Base-by-base conservation (phyloP, 1,140 invertebrate species). In the Macrocentrus cingulum region DNA sequence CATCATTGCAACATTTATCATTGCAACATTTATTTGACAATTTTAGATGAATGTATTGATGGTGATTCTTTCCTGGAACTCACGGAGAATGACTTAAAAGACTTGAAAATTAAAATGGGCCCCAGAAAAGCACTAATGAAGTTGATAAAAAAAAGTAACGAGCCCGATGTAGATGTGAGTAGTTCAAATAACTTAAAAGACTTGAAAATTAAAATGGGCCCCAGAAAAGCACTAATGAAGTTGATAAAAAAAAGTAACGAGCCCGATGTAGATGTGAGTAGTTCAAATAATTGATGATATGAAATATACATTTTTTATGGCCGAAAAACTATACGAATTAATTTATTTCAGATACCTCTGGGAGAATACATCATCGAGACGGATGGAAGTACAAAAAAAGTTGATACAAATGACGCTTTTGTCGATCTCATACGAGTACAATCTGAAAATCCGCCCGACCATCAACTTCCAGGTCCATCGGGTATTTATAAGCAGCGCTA, bases 181-280 rank as follows among this genome's bases (percentile, higher is more conserved):
- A n/a, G n/a, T n/a, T n/a, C n/a, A n/a, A 34, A 54, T 48, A 32
- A 62, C 52, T 25, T 62, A 2, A 36, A 15, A 18, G 9, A 25
- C 7, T 15, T 62, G 36, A 46, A 49, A 37, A 25, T 62, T 25
- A 62, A 62, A 48, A 62, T 61, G 60, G 60, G 50, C 45, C 60
- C 55, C 6, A 34, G 23, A 29, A 58, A 58, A 53, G 9, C 11
- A 9, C 6, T 46, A 18, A 45, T 54, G 25, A 41, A 39, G 37
- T 53, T 22, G 1, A 53, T 53, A 2, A 20, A 9, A 29, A 9
- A 29, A 29, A 29, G 25, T 9, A 29, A 29, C 4, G 25, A 9
- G 9, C 25, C 25, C n/a, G n/a, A n/a, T n/a, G n/a, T n/a, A n/a
- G n/a, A n/a, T n/a, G n/a, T n/a, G n/a, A n/a, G n/a, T n/a, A 29